Conservation (phyloP, 2,113 vertebrate species). For the Salvelinus namaycush region DNA sequence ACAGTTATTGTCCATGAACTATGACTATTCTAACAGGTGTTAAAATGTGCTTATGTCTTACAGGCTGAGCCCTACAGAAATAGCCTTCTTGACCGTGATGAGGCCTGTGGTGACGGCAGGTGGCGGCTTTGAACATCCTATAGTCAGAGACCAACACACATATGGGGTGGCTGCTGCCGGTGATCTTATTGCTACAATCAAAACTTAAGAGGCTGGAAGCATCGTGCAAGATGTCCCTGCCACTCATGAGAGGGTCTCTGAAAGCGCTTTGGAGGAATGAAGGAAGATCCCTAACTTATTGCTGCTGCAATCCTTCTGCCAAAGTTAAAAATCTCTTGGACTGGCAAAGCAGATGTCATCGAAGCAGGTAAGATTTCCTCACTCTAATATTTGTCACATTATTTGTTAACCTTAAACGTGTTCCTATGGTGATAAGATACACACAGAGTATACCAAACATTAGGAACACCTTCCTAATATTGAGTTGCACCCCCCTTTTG, state of each 20-base stretch:
- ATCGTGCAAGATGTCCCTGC: too few species aligned
- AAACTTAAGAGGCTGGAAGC: too few species aligned
- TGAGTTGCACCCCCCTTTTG: too few species aligned
- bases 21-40: background rate
- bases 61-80: conserved; percentile 33
- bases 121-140: conserved; percentile 25
- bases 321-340: background rate
- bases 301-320: conserved; percentile 25
- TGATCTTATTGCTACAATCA: too few species aligned
- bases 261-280: too few species aligned
- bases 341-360: conserved; percentile 11
- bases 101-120: conserved; percentile 16
- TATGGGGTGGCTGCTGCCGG: too few species aligned
- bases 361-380: conserved; percentile 13
- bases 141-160: background rate
- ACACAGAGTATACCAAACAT: background rate
- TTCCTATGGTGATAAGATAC: background rate
- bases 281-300: too few species aligned
- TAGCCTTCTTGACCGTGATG: conserved; percentile 28
- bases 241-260: too few species aligned
- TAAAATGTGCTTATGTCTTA: conserved; percentile 6
- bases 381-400: background rate
- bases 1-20: background rate
- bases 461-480: too few species aligned
- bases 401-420: background rate